Evolutionary conservation across 1,140 invertebrate species (phyloP), one percentile per base, ranked within the genome.

Genomic region (Lasaia peninsularis): DNA sequence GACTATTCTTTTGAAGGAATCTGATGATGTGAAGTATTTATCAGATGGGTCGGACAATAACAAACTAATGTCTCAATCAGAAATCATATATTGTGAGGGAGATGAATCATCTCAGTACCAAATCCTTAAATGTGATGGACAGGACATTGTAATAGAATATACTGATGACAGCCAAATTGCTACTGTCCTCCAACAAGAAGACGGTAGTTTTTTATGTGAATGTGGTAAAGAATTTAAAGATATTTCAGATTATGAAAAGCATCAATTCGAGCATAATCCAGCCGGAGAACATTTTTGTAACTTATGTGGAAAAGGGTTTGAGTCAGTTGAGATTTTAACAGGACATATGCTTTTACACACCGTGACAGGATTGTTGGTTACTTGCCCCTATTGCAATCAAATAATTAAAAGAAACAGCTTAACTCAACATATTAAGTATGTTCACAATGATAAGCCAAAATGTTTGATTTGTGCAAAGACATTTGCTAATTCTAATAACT

Each of bases 281-380:
- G 76, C 71, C 8, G 83, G 82, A 4, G 89, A 88, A 51, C 69
- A 80, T 63, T 71, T 88, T 0, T 91, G 90, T 59, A 80, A 78
- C 49, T 69, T 87, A 5, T 91, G 91, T 68, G 89, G 88, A 0
- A 91, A 91, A 71, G 87, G 85, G 0, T 91, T 91, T 69, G 92
- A 93, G 62, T 93, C 94, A 52, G 84, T 92, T 59, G 92, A 93
- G 66, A 93, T 92, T 1, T 90, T 94, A 9, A 92, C 92, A 0
- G 92, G 94, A 0, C 93, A 95, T 64, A 91, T 92, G 65, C 92
- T 93, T 87, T 60, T 92, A 78, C 73, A 92, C 86, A 76, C 77
- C 63, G 71, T 73, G 52, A 68, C 63, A 55, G 71, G 85, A 48
- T 8, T 86, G 28, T 60, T 86, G 50, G 73, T 88, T 18, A 65